Percentiles rank a stretch among this genome's conserved stretches.
phyloP scores from a whole-genome alignment of 2,113 vertebrate species.

The Dermatemys mawii region DNA sequence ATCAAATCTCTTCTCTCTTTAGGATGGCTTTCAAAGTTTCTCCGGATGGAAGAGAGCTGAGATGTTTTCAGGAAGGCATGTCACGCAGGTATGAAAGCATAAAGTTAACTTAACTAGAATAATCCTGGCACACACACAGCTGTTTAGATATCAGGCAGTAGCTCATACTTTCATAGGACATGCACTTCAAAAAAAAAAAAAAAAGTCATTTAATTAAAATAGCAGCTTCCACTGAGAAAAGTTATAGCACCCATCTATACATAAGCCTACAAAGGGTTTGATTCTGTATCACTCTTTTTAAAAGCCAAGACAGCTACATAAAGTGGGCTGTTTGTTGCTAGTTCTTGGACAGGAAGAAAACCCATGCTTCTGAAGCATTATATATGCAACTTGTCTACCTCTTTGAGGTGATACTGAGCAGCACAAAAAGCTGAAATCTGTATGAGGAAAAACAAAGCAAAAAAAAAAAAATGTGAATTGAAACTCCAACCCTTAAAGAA shows the following conservation, averaged over 20 bases:
- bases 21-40: accelerated
- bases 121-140: not conserved
- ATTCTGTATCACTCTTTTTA: not conserved
- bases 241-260: not conserved
- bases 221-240: not conserved
- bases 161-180: not conserved
- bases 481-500: accelerated
- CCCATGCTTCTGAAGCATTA: conserved; percentile 57
- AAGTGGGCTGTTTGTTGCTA: not conserved
- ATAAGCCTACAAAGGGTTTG: not conserved
- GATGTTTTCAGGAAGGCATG: not conserved
- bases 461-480: accelerated
- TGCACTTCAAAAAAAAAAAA: not conserved
- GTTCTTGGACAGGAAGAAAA: conserved; percentile 10
- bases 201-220: not conserved
- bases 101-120: not conserved
- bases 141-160: not conserved
- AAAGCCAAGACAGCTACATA: conserved; percentile 17
- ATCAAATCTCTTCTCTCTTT: accelerated
- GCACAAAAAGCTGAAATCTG: conserved; percentile 75
- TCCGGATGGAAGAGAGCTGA: accelerated
- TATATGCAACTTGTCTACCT: conserved; percentile 59
- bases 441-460: conserved; percentile 48
- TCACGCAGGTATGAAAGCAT: not conserved
- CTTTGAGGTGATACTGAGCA: conserved; percentile 63